phyloP scores from a whole-genome alignment of 2,888 invertebrate species.

The Aelia acuminata region DNA sequence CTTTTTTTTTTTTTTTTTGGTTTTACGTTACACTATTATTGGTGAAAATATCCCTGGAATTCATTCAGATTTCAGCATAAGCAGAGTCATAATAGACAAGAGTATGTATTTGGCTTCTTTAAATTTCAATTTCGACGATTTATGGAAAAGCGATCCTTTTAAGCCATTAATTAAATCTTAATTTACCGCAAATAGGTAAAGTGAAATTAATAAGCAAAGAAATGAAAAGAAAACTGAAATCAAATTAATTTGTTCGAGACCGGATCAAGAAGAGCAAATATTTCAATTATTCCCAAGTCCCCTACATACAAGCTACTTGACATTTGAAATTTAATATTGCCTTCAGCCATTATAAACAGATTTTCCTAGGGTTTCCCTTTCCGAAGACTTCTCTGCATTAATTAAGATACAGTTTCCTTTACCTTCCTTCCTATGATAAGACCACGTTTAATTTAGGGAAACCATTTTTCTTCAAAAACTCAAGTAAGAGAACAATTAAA shows the following conservation, averaged over 20 bases:
- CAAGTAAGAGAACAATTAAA: too few relatives aligned
- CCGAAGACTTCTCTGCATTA: background rate
- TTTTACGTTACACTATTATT: too few relatives aligned
- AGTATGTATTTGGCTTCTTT: too few relatives aligned
- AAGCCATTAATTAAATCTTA: background rate
- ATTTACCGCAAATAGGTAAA: background rate
- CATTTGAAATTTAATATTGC: constrained; percentile 16
- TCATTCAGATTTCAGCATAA: too few relatives aligned
- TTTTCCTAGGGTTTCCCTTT: background rate
- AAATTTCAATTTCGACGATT: too few relatives aligned
- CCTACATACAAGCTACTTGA: background rate
- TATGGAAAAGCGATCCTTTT: too few relatives aligned
- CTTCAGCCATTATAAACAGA: background rate
- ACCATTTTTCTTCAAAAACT: background rate
- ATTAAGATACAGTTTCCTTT: background rate
- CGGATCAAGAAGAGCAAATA: background rate
- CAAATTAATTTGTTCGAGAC: background rate
- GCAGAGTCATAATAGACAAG: too few relatives aligned
- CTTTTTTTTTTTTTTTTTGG: too few relatives aligned
- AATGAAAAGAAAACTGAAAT: background rate
- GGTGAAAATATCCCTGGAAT: too few relatives aligned
- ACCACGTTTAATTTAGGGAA: background rate
- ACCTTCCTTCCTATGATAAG: background rate
- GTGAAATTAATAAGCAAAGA: background rate
- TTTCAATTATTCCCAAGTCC: background rate